phyloP scores from a whole-genome alignment of 53 echinoderm and acorn worm species.

The Zoroaster sp. region DNA sequence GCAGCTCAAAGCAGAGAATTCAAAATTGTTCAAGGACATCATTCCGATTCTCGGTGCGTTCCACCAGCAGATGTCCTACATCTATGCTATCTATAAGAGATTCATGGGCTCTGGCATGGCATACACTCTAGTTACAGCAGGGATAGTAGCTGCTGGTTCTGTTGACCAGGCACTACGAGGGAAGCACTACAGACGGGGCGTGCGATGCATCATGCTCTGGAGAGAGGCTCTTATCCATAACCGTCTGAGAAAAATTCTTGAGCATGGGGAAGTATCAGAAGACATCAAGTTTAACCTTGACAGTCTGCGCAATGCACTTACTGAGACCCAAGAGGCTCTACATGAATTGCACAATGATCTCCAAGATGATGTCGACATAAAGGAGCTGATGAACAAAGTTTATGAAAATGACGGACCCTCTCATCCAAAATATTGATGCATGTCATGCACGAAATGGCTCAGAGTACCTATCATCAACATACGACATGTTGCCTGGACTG shows the following conservation, averaged over 20 bases:
- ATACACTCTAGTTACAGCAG: slow-evolving; percentile 40
- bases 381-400: too few species aligned
- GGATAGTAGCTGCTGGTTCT: slow-evolving; percentile 27
- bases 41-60: slow-evolving; percentile 44
- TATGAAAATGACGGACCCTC: too few species aligned
- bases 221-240: slow-evolving; percentile 31
- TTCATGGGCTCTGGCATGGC: background rate
- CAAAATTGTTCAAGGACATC: slow-evolving; percentile 20
- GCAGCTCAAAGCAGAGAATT: slow-evolving; percentile 40
- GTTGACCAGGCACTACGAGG: slow-evolving; percentile 19
- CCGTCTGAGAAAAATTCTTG: background rate
- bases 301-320: too few species aligned
- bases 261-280: too few species aligned
- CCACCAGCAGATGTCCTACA: slow-evolving; percentile 24
- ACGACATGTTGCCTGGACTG: too few species aligned
- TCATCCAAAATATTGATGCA: too few species aligned
- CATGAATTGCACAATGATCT: too few species aligned
- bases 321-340: too few species aligned
- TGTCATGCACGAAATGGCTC: too few species aligned
- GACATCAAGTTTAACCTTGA: too few species aligned
- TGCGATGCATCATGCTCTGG: slow-evolving; percentile 46
- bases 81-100: slow-evolving; percentile 4
- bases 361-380: too few species aligned
- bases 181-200: slow-evolving; percentile 43
- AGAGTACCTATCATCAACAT: too few species aligned